A percentile compares a stretch with the other conserved stretches of the same genome.
Evolutionary conservation across 2,797 vertebrate species (phyloP).

Genomic region (Prunella strophiata): DNA sequence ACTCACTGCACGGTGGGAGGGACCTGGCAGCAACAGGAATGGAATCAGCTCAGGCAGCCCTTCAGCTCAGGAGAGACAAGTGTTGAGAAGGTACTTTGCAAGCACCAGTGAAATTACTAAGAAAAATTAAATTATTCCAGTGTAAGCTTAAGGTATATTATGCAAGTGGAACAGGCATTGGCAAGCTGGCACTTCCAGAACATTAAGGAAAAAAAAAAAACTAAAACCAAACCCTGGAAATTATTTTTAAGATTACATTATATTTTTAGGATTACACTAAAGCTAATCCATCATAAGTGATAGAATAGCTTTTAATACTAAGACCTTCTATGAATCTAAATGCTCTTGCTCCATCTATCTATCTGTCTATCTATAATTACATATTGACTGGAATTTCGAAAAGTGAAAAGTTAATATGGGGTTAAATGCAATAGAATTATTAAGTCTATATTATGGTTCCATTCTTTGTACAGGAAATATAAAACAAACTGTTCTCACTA

Average conservation of each 20-base stretch:
- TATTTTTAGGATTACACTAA: not conserved
- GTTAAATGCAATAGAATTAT: not conserved
- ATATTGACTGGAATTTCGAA: not conserved
- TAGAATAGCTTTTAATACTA: not conserved
- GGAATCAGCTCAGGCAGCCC: not conserved
- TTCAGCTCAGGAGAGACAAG: not conserved
- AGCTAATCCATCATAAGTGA: not conserved
- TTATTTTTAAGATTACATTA: not conserved
- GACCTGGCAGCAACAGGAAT: not conserved
- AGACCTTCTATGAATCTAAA: not conserved
- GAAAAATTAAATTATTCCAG: not conserved
- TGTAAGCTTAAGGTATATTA: not conserved
- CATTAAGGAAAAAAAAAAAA: fast-evolving
- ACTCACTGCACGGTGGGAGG: not conserved
- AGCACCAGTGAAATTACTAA: not conserved
- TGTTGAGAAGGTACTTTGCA: not conserved
- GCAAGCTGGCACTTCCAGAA: not conserved
- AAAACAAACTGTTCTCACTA: not conserved
- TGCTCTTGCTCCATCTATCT: not conserved
- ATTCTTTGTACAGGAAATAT: not conserved
- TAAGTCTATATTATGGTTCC: not conserved
- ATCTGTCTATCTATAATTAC: not conserved
- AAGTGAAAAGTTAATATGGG: not conserved
- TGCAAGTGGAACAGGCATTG: not conserved
- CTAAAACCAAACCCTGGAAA: not conserved